Evolutionary conservation across 1,140 invertebrate genomes (phyloP), one percentile per base, ranked within the genome.

Genomic region (Solenopsis invicta): DNA sequence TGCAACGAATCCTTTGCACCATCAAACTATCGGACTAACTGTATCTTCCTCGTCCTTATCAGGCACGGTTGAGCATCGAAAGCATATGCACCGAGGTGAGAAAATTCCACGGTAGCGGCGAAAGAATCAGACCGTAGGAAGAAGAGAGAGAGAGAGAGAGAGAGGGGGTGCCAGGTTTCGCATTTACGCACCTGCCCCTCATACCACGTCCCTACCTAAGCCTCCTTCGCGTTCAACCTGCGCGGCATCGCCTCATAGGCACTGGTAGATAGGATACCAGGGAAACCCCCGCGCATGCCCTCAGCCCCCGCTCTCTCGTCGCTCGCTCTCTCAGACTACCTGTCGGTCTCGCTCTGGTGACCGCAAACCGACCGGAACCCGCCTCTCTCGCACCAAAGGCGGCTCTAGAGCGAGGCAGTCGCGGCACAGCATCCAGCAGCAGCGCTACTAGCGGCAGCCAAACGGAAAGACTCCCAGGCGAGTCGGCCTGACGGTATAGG

Each of bases 371-470:
- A 71, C 66, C 61, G 62, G 72, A 29, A 62, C 37, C 75, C 66
- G 50, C 59, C 88, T 80, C 75, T 59, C 80, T 90, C 67, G 62
- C 88, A 82, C 88, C 76, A 67, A 71, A 24, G 62, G 50, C 76
- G 45, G 18, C 24, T 71, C 72, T 71, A 56, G 37, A 82, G 77
- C 67, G 89, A 88, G 87, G 75, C 71, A 88, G 90, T 91, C 91
- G 90, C 21, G 56, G 54, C 91, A 87, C 95, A 95, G 94, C 95
- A 95, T 95, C 95, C 95, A 95, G 93, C 94, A 93, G 94, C 95
- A 95, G 94, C 95, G 95, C 94, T 95, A 95, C 94, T 93, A 95
- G 94, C 94, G 94, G 94, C 94, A 92, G 93, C 94, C 92, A 91
- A 94, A 94, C 92, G 92, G 92, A 94, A 93, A 94, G 94, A 94